A percentile compares a stretch with the other conserved stretches of the same genome.
These are phyloP conservation scores for Urocitellus parryii DNA, from an alignment of 2,113 vertebrate genomes.

Conservation along the genomic window DNA sequence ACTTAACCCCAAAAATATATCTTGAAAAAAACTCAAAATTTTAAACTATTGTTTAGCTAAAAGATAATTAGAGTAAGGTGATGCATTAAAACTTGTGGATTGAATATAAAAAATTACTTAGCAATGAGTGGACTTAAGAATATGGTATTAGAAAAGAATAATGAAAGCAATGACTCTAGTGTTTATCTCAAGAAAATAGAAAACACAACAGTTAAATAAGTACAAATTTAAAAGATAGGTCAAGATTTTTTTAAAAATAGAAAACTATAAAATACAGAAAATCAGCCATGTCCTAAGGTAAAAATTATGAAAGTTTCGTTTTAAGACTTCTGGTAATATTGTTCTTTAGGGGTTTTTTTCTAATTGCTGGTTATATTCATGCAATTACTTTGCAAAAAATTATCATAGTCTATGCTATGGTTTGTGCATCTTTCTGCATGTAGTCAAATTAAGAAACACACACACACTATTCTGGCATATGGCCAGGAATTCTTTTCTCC, in stretches of 20 bases:
- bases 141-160: neutral
- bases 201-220: neutral
- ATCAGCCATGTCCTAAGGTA: neutral
- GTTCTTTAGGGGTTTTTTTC: neutral
- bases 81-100: neutral
- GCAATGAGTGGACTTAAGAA: neutral
- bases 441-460: neutral
- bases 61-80: neutral
- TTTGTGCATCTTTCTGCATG: neutral
- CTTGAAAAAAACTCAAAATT: neutral
- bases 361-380: neutral
- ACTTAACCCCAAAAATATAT: neutral
- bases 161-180: neutral
- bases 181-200: neutral
- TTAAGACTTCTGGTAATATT: neutral
- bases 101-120: neutral
- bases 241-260: neutral
- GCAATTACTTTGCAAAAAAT: neutral
- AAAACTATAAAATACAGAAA: neutral
- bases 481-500: neutral
- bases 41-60: neutral
- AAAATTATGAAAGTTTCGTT: neutral
- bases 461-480: neutral
- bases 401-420: too few relatives aligned
- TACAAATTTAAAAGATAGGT: neutral